Base-by-base conservation (phyloP, 2,888 invertebrate species). In the Ichneumoninae sp. region DNA sequence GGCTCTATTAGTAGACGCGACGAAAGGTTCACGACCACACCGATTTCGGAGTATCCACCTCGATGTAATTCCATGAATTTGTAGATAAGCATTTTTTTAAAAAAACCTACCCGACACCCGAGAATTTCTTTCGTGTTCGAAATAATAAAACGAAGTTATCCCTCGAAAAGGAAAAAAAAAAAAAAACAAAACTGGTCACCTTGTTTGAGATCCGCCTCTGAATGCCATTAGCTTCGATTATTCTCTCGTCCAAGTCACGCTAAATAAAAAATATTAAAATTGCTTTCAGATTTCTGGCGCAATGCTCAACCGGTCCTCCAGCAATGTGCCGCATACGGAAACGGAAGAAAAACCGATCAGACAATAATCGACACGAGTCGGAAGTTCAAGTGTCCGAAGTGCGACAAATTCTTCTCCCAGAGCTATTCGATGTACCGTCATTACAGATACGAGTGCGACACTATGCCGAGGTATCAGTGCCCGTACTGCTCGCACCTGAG, bases 371-470 rank as follows among this genome's bases (percentile, higher is more conserved):
- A 30, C 76, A 76, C 68, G 40, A 22, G 16, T 33, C 75, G 79
- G 71, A 90, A 89, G 73, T 86, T 87, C 78, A 88, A 89, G 76
- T 93, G 93, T 70, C 91, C 91, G 19, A 92, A 92, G 81, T 93
- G 93, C 87, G 87, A 88, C 69, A 92, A 91, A 80, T 88, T 87
- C 52, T 93, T 93, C 87, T 91, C 91, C 19, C 92, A 92, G 83
- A 92, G 90, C 85, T 92, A 92, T 85, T 91, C 92, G 54, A 92
- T 93, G 91, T 91, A 92, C 63, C 90, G 92, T 16, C 94, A 94
- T 90, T 92, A 91, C 81, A 93, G 91, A 88, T 93, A 93, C 89
- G 94, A 94, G 86, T 94, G 94, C 85, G 93, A 92, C 50, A 90
- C 91, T 1, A 83, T 91, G 74, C 93, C 93, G 4, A 90, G 93